Evolutionary conservation across 1,140 invertebrate genomes (phyloP), one percentile per base, ranked within the genome.

Genomic region (Drosophila simulans): DNA sequence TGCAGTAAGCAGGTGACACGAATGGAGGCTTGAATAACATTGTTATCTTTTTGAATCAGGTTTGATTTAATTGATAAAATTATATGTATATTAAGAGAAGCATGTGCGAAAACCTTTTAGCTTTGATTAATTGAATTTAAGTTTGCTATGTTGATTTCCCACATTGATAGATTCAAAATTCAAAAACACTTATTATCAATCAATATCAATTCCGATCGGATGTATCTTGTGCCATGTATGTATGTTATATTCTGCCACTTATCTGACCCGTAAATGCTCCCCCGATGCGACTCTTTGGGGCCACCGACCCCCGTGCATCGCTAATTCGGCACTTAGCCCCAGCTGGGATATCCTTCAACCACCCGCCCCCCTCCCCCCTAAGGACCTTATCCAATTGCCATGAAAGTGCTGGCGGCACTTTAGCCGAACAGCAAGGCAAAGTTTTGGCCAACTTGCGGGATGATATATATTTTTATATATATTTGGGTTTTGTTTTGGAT

Each of bases 261-360:
- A 25, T 65, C 37, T 68, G 59, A 43, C 46, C 64, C 59, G n/a
- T 10, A 53, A 52, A 51, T 48, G 40, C 27, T 34, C 64, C 45
- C 27, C 4, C 64, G 42, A 43, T 53, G 46, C n/a, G n/a, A n/a
- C 39, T 10, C 10, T 52, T 68, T 34, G 12, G 35, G 25, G 20
- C 22, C 45, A 11, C 48, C n/a, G 39, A 3, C 40, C 35, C 69
- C 70, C 46, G 49, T 76, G 39, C 40, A 73, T 56, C 56, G 59
- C 82, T 82, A 88, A 86, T 88, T 88, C 55, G 78, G 55, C 84
- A 88, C 83, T 88, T 86, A 83, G 63, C 59, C 63, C 64, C 83
- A 88, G 75, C 83, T 88, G 84, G 63, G 54, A 64, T 60, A 46
- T 65, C 34, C 59, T 49, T 62, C 62, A 17, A 56, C 53, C 71